Base-by-base conservation (phyloP, 2,888 invertebrate genomes). In the Torymus auratus region DNA sequence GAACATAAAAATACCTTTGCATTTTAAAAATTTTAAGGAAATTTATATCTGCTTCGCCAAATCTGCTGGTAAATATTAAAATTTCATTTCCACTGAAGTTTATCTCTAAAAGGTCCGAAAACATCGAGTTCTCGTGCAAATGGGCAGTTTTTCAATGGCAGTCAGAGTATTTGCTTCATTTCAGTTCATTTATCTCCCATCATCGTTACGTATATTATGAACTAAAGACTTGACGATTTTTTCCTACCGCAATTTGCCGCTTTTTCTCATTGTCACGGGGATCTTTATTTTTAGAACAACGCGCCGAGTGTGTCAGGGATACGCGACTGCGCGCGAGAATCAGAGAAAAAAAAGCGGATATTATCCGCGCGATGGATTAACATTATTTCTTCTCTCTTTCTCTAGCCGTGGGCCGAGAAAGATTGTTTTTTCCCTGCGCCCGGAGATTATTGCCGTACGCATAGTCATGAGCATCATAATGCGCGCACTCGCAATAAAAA, bases 161-260 rank as follows among this genome's bases (percentile, higher is more conserved):
- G 80, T 76, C 58, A 23, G 23, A 52, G 65, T 78, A 20, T 58
- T 14, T 50, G 20, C 61, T 15, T 58, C 23, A 28, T 12, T 58
- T 41, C 60, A n/a, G 13, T 52, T 53, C n/a, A 23, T 56, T 28
- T 69, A 41, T 67, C 52, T 75, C 62, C 23, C 17, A 23, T 58
- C 58, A 61, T 55, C 56, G 55, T 13, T 28, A 28, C 7, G 41
- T 41, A 41, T 41, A 41, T 41, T 41, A 11, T 20, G 60, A 41
- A 17, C 75, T 71, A 56, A 76, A 80, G 75, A 68, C 80, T 80
- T 80, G 80, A 80, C 61, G 80, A 80, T 80, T 80, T 80, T 67
- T 60, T 61, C 23, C 15, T 13, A 41, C 41, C 7, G 7, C 2
- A 52, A 23, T 73, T 77, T 20, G 11, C 60, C 15, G 11, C n/a